Conservation (phyloP, 2,113 vertebrate species). For the Tupaia chinensis region DNA sequence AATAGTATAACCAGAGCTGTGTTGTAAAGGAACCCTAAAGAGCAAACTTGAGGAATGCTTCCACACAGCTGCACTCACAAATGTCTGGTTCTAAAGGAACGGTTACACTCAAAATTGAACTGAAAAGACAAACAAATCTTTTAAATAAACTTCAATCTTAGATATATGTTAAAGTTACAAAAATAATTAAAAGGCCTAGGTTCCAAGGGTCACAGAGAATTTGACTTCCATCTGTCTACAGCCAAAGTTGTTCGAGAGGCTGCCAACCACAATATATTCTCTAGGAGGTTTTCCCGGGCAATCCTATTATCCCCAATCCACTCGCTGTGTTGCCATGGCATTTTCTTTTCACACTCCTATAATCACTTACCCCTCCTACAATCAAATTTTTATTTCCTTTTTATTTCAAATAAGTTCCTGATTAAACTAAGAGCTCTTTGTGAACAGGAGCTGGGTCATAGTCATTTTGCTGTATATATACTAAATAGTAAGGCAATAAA, state of each 20-base stretch:
- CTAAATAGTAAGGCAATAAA: constrained; percentile 10
- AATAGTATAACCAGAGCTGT: neutral
- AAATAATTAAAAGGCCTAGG: constrained; percentile 42
- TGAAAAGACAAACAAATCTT: constrained; percentile 27
- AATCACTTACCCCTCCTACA: constrained; percentile 5
- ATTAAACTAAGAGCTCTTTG: constrained; percentile 19
- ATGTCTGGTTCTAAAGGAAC: neutral
- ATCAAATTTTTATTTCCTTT: constrained; percentile 42
- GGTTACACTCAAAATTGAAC: constrained; percentile 28
- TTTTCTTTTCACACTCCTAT: constrained; percentile 18
- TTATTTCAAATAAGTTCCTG: constrained; percentile 33
- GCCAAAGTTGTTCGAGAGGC: neutral
- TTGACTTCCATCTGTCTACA: constrained; percentile 12
- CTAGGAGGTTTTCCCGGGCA: neutral
- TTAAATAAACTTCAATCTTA: constrained; percentile 34
- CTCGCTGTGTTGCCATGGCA: neutral
- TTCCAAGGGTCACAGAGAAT: constrained; percentile 48
- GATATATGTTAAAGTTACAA: constrained; percentile 14
- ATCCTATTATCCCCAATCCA: neutral
- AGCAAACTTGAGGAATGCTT: neutral
- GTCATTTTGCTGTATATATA: constrained; percentile 20
- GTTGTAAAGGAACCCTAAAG: neutral
- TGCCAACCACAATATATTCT: constrained; percentile 1
- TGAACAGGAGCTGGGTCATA: neutral
- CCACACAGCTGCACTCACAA: neutral